phyloP scores from a whole-genome alignment of 2,888 invertebrate genomes.

The Caenorhabditis sulstoni region DNA sequence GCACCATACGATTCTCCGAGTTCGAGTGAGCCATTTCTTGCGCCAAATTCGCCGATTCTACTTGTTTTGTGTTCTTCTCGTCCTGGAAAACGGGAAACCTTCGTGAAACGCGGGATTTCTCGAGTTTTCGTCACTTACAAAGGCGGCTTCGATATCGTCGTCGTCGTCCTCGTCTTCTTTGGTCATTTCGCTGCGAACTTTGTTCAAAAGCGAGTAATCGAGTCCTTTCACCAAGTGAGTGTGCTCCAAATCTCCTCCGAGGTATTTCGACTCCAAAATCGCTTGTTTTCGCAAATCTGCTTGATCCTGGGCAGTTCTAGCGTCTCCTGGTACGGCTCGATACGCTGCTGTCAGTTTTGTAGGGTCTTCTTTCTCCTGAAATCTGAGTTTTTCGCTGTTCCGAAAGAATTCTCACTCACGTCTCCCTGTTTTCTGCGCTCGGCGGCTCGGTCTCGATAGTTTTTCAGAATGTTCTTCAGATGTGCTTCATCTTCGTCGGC shows the following conservation, averaged over 20 bases:
- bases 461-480: slow-evolving; percentile 77
- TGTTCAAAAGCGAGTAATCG: slow-evolving; percentile 92
- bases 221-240: slow-evolving; percentile 99
- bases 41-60: slow-evolving; percentile 10
- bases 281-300: slow-evolving; percentile 94
- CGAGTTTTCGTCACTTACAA: no score
- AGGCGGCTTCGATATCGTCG: slow-evolving; percentile 85
- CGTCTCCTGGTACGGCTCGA: slow-evolving; percentile 91
- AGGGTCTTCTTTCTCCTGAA: slow-evolving; percentile 52
- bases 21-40: slow-evolving; percentile 49
- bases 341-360: slow-evolving; percentile 86
- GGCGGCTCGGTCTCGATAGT: slow-evolving; percentile 81
- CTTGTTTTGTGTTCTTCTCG: slow-evolving; percentile 19
- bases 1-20: slow-evolving; percentile 75
- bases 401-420: slow-evolving; percentile 31
- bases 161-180: slow-evolving; percentile 83
- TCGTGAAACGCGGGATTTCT: no score
- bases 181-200: slow-evolving; percentile 88
- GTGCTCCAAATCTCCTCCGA: slow-evolving; percentile 99
- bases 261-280: slow-evolving; percentile 98
- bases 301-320: slow-evolving; percentile 85
- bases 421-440: slow-evolving; percentile 77
- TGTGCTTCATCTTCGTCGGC: slow-evolving; percentile 75
- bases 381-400: neutral
- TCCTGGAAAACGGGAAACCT: slow-evolving; percentile 25